Evolutionary conservation across 2,113 vertebrate genomes (phyloP), one percentile per base, ranked within the genome.

Genomic region (Erythrolamprus reginae): DNA sequence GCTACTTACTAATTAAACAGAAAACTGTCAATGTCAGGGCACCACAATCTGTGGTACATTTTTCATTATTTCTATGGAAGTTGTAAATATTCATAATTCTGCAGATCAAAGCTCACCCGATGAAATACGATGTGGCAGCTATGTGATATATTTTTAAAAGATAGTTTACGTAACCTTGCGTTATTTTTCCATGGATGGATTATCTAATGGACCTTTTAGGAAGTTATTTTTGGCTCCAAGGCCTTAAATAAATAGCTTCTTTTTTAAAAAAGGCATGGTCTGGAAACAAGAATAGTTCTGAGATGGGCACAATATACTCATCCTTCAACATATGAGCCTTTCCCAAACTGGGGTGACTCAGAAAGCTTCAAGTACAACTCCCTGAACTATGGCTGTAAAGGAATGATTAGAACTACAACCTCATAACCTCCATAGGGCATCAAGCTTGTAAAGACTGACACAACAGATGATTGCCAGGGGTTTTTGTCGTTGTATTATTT

Each of bases 191-290:
- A 24, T 84, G 47, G 24, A 28, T 88, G 55, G 42, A 12, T 88
- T 92, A 88, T 90, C 86, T 83, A 84, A 50, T 77, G 15, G 85
- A 88, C 53, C 85, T 92, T 87, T 87, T n/a, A 45, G 84, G 26
- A 87, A 90, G 33, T 9, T 90, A 92, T 88, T 88, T 82, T 84
- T 83, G 48, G 89, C 55, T 87, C 84, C 88, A 92, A 92, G 91
- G 91, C 23, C 86, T 91, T 50, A 38, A 87, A 87, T 47, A 88
- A 88, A 91, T 84, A 91, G 86, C 50, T 24, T 45, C 50, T 24
- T 45, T 91, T 91, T 55, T 45, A 6, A 51, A 51, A 50, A 91
- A 88, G 53, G 23, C 53, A 82, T 47, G 45, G 52, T 28, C 15
- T 48, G 5, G n/a, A 87, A 84, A 23, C 38, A 90, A 65, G 28